phyloP scores from a whole-genome alignment of 2,113 vertebrate genomes.

The Passerina amoena region DNA sequence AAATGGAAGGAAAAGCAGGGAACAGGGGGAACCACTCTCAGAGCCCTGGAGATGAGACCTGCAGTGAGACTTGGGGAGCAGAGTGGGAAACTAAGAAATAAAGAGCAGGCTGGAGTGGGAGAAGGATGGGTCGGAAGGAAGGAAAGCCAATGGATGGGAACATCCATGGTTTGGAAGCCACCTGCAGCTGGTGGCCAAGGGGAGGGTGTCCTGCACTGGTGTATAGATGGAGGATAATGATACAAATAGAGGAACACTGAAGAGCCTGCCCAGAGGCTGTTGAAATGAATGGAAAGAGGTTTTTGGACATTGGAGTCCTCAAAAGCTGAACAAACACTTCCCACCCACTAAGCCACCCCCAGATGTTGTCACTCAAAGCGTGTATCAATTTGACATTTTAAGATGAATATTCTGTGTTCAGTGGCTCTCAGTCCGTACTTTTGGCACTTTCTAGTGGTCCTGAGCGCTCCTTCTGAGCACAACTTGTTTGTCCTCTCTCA shows the following conservation, averaged over 20 bases:
- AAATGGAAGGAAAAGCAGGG: not conserved
- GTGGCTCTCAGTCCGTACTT: not conserved
- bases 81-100: not conserved
- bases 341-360: not conserved
- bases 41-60: not conserved
- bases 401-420: not conserved
- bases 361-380: not conserved
- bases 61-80: not conserved
- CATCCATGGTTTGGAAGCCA: not conserved
- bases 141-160: not conserved
- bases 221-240: not conserved
- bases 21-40: not conserved
- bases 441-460: constrained; percentile 31
- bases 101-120: not conserved
- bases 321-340: not conserved
- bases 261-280: not conserved
- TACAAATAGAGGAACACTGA: not conserved
- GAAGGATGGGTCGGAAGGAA: not conserved
- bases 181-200: not conserved
- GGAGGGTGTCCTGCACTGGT: not conserved
- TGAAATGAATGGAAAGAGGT: not conserved
- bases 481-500: constrained; percentile 21
- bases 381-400: constrained; percentile 8
- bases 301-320: not conserved
- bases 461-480: constrained; percentile 14